These are phyloP conservation scores for Operophtera brumata DNA, from an alignment of 2,888 invertebrate genomes.

Conservation along the genomic window DNA sequence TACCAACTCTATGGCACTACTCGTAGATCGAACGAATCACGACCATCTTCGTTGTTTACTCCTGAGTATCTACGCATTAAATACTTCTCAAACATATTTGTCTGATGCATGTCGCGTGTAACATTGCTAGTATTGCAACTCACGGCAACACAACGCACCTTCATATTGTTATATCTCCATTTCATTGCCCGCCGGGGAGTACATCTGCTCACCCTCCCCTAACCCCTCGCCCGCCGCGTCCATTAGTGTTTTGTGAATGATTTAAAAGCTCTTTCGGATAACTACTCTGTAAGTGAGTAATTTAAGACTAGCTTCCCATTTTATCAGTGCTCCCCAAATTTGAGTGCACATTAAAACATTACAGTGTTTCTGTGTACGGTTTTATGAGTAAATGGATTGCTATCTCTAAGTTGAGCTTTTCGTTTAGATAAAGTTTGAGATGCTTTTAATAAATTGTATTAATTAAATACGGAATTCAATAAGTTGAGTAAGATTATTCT, in stretches of 20 bases:
- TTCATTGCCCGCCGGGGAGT: conserved; percentile 76
- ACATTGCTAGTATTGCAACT: conserved; percentile 58
- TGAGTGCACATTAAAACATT: conserved; percentile 79
- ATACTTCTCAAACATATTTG: neutral
- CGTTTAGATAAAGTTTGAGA: conserved; percentile 12
- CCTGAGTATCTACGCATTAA: too few relatives aligned
- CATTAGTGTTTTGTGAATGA: conserved; percentile 82
- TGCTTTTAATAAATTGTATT: conserved; percentile 3
- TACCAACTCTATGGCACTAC: too few relatives aligned
- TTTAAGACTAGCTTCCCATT: conserved; percentile 80
- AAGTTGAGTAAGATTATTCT: conserved; percentile 1
- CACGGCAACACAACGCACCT: conserved; percentile 72
- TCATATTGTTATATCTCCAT: conserved; percentile 78
- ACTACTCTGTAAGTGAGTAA: conserved; percentile 81
- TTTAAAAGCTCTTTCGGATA: conserved; percentile 82
- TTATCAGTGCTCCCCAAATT: conserved; percentile 80
- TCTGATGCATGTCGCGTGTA: too few relatives aligned
- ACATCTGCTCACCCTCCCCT: conserved; percentile 61
- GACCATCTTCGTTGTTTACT: too few relatives aligned
- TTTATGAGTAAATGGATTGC: conserved; percentile 50
- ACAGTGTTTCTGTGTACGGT: conserved; percentile 52
- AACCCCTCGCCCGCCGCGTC: conserved; percentile 66
- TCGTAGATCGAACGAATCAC: too few relatives aligned
- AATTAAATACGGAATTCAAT: neutral
- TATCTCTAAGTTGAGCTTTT: conserved; percentile 35